Conservation (phyloP, 2,797 vertebrate genomes). For the Cuniculus paca region DNA sequence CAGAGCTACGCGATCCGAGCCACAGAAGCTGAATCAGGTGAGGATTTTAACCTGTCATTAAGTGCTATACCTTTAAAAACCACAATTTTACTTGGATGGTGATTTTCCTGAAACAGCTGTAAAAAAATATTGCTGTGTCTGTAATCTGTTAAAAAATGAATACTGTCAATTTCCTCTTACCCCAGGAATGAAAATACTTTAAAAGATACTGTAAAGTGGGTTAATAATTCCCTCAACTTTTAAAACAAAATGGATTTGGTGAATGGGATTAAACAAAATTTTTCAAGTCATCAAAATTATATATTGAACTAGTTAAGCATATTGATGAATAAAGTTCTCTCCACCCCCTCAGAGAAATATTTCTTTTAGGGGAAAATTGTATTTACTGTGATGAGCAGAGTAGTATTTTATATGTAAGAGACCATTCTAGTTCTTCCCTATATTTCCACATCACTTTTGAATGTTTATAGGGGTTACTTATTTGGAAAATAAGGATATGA, state of each 20-base stretch:
- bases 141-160: constrained; percentile 57
- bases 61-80: constrained; percentile 77
- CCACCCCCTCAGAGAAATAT: neutral
- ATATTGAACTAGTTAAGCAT: neutral
- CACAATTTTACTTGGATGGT: constrained; percentile 78
- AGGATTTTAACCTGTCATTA: constrained; percentile 82
- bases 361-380: neutral
- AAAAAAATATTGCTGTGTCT: constrained; percentile 80
- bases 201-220: neutral
- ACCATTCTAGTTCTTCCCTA: neutral
- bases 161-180: constrained; percentile 45
- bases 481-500: constrained; percentile 29
- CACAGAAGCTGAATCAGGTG: constrained; percentile 76
- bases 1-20: constrained; percentile 66
- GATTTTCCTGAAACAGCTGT: constrained; percentile 85
- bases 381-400: neutral
- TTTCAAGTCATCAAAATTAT: constrained; percentile 49
- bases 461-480: constrained; percentile 43
- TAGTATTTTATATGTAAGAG: neutral
- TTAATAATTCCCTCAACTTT: constrained; percentile 53
- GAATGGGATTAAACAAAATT: constrained; percentile 56
- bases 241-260: constrained; percentile 64
- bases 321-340: neutral
- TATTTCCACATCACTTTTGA: constrained; percentile 2
- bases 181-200: constrained; percentile 60